A percentile compares a stretch with the other conserved stretches of the same genome.
phyloP scores from a whole-genome alignment of 37 sponge, comb jelly and placozoan species.

The Beroe forskalii region DNA sequence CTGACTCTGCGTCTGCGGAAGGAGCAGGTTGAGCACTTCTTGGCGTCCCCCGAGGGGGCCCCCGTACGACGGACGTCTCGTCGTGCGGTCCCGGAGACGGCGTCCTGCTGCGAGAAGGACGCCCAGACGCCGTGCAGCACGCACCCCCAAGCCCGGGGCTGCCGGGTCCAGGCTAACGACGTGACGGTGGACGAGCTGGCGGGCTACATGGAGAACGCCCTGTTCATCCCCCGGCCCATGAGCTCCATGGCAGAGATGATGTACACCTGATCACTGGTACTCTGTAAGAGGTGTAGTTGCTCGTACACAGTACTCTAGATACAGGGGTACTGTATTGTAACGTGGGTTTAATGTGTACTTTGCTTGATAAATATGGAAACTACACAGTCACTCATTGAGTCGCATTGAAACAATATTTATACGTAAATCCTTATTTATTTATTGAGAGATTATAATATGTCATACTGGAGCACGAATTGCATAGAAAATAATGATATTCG shows the following conservation, averaged over 20 bases:
- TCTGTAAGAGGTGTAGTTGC: no score
- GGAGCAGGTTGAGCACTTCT: slow-evolving; percentile 17
- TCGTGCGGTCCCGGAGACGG: background rate
- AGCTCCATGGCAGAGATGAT: slow-evolving; percentile 84
- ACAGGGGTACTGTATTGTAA: no score
- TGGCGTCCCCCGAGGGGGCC: background rate
- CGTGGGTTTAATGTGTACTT: no score
- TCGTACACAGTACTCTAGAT: no score
- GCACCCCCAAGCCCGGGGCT: background rate
- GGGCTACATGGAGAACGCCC: slow-evolving; percentile 77
- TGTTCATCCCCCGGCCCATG: slow-evolving; percentile 84
- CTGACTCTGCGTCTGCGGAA: background rate
- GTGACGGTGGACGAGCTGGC: slow-evolving; percentile 84
- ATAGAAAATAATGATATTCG: no score
- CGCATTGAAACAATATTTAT: no score
- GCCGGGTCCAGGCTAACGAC: slow-evolving; percentile 68
- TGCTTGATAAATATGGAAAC: no score
- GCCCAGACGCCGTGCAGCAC: background rate
- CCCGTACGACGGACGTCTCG: background rate
- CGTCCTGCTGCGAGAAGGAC: background rate
- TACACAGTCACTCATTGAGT: no score
- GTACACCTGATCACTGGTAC: slow-evolving; percentile 79
- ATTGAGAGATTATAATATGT: no score
- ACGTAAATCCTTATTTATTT: no score
- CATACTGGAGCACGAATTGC: no score